Percentiles rank a stretch among this genome's conserved stretches.
These are phyloP conservation scores for Melanotaenia trifasciata DNA, from an alignment of 2,797 vertebrate genomes.

Conservation along the genomic window DNA sequence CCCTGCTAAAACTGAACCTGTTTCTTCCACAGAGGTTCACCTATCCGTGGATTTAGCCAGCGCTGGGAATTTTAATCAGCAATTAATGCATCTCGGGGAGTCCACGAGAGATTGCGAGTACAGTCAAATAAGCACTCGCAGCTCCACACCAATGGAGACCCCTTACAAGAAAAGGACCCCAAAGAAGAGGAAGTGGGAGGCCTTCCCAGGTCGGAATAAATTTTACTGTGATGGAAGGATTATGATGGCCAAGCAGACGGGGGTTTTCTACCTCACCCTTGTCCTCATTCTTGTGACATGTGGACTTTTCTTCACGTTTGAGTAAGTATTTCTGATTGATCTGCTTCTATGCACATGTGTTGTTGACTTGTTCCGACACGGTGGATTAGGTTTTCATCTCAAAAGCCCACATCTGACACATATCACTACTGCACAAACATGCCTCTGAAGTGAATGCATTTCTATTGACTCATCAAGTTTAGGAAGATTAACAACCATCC, in stretches of 20 bases:
- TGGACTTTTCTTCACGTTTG: slow-evolving; percentile 97
- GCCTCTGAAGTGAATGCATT: slow-evolving; percentile 31
- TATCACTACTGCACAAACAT: slow-evolving; percentile 52
- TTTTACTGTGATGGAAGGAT: slow-evolving; percentile 97
- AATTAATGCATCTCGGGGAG: slow-evolving; percentile 94
- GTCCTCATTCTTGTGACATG: slow-evolving; percentile 95
- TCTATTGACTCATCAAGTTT: slow-evolving; percentile 24
- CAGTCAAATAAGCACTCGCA: slow-evolving; percentile 96
- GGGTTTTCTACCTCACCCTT: slow-evolving; percentile 97
- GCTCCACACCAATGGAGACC: slow-evolving; percentile 97
- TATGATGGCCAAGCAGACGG: slow-evolving; percentile 98
- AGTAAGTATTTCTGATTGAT: slow-evolving; percentile 87
- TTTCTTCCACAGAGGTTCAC: slow-evolving; percentile 60
- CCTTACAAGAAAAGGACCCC: slow-evolving; percentile 91
- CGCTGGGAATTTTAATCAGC: slow-evolving; percentile 57
- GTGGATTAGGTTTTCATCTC: slow-evolving; percentile 45
- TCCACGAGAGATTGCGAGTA: slow-evolving; percentile 98
- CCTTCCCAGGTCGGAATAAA: slow-evolving; percentile 96
- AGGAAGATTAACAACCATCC: slow-evolving; percentile 28
- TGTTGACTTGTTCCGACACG: slow-evolving; percentile 12
- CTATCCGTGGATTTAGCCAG: slow-evolving; percentile 63
- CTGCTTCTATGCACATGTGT: slow-evolving; percentile 2
- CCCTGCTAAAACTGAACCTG: slow-evolving; percentile 21
- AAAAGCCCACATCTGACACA: slow-evolving; percentile 43
- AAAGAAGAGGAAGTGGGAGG: slow-evolving; percentile 94